Evolutionary conservation across 2,113 vertebrate species (phyloP), one percentile per base, ranked within the genome.

Genomic region (Apeltes quadracus): DNA sequence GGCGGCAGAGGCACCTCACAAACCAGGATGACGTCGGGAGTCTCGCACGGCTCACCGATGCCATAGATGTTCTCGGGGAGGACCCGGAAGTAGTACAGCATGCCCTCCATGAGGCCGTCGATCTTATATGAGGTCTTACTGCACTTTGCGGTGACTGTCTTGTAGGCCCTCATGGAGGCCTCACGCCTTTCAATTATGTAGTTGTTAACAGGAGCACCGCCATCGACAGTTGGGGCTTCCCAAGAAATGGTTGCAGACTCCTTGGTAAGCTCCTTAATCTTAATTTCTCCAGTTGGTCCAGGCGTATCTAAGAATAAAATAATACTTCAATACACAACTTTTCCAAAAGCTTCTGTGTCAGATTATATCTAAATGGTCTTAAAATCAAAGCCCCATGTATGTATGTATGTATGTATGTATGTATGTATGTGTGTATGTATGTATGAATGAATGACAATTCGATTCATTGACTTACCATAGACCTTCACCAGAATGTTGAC

Each of bases 11-110:
- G 97, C 20, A 98, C 97, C 69, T 99, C 97, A 23, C 97, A 98
- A 62, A 96, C 94, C 61, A 98, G 87, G 32, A 98, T 85, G 18
- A 96, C 94, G 76, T 99, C 98, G 18, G 92, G 89, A 53, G 96
- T 98, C 93, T 98, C 96, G 74, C 95, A 91, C 1, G 96, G 91
- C 86, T 98, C 97, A 54, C 98, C 98, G 20, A 98, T 90, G 20
- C 98, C 98, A 0, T 99, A 99, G 75, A 99, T 98, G 75, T 99
- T 99, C 91, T 99, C 98, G 71, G 97, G 96, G 23, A 98, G 87
- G 29, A 99, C 96, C 81, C 97, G 94, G 92, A 99, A 98, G 88
- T 99, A 99, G 91, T 99, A 99, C 66, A 98, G 88, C 89, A 95
- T 93, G 86, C 98, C 97, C 91, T 99, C 98, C 77, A 94, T 83